A percentile compares a stretch with the other conserved stretches of the same genome.
Conservation (phyloP, 2,888 invertebrate genomes). For the Melieria picta region DNA sequence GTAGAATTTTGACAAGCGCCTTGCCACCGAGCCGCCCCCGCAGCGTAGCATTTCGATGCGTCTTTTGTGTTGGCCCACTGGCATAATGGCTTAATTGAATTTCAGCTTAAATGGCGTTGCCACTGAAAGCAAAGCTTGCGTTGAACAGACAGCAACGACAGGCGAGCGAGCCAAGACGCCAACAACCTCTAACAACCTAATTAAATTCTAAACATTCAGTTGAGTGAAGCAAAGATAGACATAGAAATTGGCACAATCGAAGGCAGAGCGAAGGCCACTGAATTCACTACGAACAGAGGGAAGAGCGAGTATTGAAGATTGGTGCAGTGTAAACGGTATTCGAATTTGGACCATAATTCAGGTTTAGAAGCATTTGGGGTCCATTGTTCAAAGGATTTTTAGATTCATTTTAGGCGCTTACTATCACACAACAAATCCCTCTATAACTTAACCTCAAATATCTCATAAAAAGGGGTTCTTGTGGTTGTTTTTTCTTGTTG, state of each 20-base stretch:
- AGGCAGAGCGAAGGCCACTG: not conserved
- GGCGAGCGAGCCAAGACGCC: not conserved
- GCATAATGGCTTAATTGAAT: slow-evolving; percentile 34
- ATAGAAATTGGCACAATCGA: not conserved
- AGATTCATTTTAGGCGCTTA: too few species aligned
- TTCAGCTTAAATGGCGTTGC: slow-evolving; percentile 23
- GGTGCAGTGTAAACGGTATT: too few species aligned
- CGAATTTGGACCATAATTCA: too few species aligned
- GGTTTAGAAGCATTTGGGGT: too few species aligned
- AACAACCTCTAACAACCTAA: slow-evolving; percentile 46
- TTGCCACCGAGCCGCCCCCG: too few species aligned
- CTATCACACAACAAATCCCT: too few species aligned
- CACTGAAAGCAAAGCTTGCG: slow-evolving; percentile 12
- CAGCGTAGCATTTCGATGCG: not conserved
- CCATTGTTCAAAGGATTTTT: too few species aligned
- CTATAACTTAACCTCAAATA: too few species aligned
- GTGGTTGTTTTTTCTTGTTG: too few species aligned
- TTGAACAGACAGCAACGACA: slow-evolving; percentile 7
- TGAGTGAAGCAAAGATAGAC: slow-evolving; percentile 7
- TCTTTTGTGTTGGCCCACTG: slow-evolving; percentile 7
- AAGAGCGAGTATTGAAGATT: not conserved
- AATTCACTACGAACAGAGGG: not conserved
- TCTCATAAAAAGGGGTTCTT: too few species aligned
- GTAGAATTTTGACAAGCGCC: too few species aligned
- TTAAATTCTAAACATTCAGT: slow-evolving; percentile 47